A percentile compares a stretch with the other conserved stretches of the same genome.
phyloP scores from a whole-genome alignment of 2,113 vertebrate genomes.

The Stegostoma tigrinum region DNA sequence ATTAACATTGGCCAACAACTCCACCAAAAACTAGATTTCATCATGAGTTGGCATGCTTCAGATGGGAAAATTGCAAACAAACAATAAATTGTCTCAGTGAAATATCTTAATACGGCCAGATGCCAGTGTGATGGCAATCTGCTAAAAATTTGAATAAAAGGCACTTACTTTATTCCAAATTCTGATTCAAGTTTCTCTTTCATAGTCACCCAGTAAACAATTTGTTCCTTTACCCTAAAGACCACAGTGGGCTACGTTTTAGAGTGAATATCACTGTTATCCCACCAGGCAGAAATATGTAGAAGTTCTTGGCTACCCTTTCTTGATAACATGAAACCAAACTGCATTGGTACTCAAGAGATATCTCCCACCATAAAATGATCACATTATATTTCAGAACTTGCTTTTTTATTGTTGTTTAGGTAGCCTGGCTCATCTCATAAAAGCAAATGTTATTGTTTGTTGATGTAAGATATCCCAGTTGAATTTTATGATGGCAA shows the following conservation, averaged over 20 bases:
- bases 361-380: not conserved
- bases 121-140: not conserved
- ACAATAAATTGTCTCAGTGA: not conserved
- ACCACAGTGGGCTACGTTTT: not conserved
- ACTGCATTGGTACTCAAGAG: not conserved
- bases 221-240: not conserved
- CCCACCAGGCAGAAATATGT: not conserved
- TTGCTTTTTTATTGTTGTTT: not conserved
- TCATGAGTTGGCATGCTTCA: not conserved
- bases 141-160: not conserved
- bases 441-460: not conserved
- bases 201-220: not conserved
- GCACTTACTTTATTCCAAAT: not conserved
- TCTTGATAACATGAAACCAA: not conserved
- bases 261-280: not conserved
- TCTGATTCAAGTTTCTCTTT: not conserved
- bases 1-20: not conserved
- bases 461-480: not conserved
- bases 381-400: not conserved
- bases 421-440: not conserved
- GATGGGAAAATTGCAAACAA: not conserved
- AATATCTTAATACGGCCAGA: not conserved
- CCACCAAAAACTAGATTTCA: not conserved
- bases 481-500: not conserved
- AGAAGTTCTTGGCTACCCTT: too few species aligned